Conservation (phyloP, 1,140 invertebrate species). For the Eulimnadia texana region DNA sequence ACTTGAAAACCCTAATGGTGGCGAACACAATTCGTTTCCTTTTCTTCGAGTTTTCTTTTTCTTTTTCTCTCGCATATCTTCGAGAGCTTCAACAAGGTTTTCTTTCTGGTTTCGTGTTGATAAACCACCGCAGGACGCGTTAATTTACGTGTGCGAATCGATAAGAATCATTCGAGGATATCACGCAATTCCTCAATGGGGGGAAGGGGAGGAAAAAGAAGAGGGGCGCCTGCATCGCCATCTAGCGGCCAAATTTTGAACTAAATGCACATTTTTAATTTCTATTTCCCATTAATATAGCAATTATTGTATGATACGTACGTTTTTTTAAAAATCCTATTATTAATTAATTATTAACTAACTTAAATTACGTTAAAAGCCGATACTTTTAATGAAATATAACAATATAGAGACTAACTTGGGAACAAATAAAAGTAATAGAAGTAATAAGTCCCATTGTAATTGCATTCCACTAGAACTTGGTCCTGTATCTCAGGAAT, state of each 20-base stretch:
- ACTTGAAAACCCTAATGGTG: not conserved
- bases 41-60: too few species aligned
- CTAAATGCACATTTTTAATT: not conserved
- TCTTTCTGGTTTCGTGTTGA: not conserved
- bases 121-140: not conserved
- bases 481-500: not conserved
- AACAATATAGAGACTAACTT: not conserved
- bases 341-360: too few species aligned
- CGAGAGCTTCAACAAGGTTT: not conserved
- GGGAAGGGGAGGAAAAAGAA: not conserved
- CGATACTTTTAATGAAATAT: not conserved
- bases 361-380: too few species aligned
- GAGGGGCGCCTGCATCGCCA: too few species aligned
- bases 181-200: not conserved
- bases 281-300: not conserved
- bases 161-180: not conserved
- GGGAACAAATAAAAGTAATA: too few species aligned
- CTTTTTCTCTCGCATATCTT: not conserved
- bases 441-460: not conserved
- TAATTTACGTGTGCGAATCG: not conserved
- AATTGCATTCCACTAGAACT: not conserved
- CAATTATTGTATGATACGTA: not conserved
- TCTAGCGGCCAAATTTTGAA: not conserved
- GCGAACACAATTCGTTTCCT: not conserved
- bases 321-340: too few species aligned